Base-by-base conservation (phyloP, 2,888 invertebrate genomes). In the Eumerus sabulonum region DNA sequence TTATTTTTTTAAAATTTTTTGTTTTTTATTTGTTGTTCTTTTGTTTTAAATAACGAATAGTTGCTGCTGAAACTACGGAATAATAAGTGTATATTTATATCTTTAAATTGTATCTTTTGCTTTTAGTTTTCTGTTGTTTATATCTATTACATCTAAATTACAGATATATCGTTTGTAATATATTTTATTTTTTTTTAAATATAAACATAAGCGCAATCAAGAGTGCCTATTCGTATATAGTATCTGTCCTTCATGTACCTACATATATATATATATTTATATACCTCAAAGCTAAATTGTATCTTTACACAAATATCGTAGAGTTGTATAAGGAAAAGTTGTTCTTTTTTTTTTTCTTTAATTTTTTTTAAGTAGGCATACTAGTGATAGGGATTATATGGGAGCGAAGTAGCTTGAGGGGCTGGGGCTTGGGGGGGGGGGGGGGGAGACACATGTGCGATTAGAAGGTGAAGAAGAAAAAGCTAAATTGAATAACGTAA, bases 11-110 rank as follows among this genome's bases (percentile, higher is more conserved):
- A n/a, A 27, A 27, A 4, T 27, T 27, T 27, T 27, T 27, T 7
- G 27, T 27, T 27, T 27, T 27, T 27, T 27, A 4, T 27, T 27
- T 27, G 27, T 27, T 27, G 2, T 7, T 27, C 27, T 4, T 27
- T 27, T 27, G 27, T 27, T 27, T n/a, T 27, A 27, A 7, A 27
- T 27, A 72, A 74, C 63, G 63, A 35, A 68, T 68, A 74, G 63
- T 64, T 79, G 68, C 54, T 79, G 68, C 59, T 79, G 73, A 70
- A 76, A 76, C 74, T 81, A 81, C 74, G 74, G 74, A 76, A 70
- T 70, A 70, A 56, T 76, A 66, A 66, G 66, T 76, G 74, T 76
- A 50, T 70, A 74, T 66, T 54, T 64, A 79, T 64, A 73, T 63
- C 27, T 27, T 27, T 27, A 27, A 27, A 27, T 27, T 27, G 27